Evolutionary conservation across 2,888 invertebrate species (phyloP).

Genomic region (Plebejus melissa): DNA sequence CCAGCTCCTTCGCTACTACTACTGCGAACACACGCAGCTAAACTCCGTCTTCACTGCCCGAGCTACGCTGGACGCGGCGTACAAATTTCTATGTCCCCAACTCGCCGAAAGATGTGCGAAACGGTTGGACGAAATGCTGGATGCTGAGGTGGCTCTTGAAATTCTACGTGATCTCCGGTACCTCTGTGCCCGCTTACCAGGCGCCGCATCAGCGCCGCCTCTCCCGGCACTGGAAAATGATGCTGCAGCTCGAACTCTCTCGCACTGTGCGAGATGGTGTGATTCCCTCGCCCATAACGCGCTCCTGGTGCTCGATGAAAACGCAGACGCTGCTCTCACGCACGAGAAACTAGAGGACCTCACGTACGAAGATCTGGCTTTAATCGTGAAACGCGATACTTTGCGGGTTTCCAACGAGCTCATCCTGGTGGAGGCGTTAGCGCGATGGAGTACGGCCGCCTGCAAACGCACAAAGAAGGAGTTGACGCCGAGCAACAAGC

Average conservation of each 20-base stretch:
- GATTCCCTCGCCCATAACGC: conserved; percentile 83
- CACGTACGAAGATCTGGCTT: conserved; percentile 80
- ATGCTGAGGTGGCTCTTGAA: conserved; percentile 81
- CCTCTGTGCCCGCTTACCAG: conserved; percentile 64
- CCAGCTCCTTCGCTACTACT: conserved; percentile 82
- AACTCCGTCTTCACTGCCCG: conserved; percentile 83
- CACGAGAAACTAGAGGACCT: conserved; percentile 77
- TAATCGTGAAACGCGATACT: conserved; percentile 83
- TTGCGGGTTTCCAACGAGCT: conserved; percentile 82
- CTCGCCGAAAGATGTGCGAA: conserved; percentile 83
- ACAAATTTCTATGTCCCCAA: conserved; percentile 85
- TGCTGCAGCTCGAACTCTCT: conserved; percentile 60
- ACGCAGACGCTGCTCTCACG: conserved; percentile 61
- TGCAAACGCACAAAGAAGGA: conserved; percentile 69
- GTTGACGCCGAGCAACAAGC: conserved; percentile 64
- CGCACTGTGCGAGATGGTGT: conserved; percentile 73
- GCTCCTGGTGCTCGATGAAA: conserved; percentile 73
- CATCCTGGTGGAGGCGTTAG: conserved; percentile 80
- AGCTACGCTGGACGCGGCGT: conserved; percentile 84
- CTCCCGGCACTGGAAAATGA: conserved; percentile 62
- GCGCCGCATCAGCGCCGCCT: conserved; percentile 73
- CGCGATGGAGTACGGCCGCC: conserved; percentile 71
- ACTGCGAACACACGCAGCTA: conserved; percentile 80
- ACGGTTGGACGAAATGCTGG: conserved; percentile 82
- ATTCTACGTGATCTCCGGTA: conserved; percentile 79